Base-by-base conservation (phyloP, 2,888 invertebrate species). In the Orthonychiurus folsomi region DNA sequence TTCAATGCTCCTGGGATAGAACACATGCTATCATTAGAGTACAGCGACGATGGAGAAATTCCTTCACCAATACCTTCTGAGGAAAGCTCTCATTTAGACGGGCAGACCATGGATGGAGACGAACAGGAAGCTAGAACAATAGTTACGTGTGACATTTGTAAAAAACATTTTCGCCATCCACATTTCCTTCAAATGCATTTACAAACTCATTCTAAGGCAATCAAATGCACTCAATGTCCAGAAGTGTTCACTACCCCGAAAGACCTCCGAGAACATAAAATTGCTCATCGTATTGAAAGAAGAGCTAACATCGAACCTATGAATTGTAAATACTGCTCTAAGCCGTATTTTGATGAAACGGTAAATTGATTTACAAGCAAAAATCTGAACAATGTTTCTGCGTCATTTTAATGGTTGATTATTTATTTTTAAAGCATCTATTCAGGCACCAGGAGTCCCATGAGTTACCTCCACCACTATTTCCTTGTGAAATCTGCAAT, bases 321-420 rank as follows among this genome's bases (percentile, higher is more conserved):
- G 37, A 18, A 20, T 9, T 56, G 56, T 27, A 56, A 56, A 56
- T 56, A 56, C 28, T 56, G 56, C 20, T 27, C 28, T n/a, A 56
- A 37, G 28, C 3, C 2, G 3, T 56, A 28, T 27, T 56, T 28
- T 37, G 56, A 56, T 37, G 56, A 56, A 37, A 28, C n/a, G n/a
- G n/a, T n/a, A n/a, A n/a, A n/a, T 55, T 9, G 25, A 24, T 26
- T 55, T 15, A 23, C 12, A 3, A 24, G 55, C 26, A 24, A 55
- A n/a, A 25, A 52, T 52, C 20, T n/a, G 20, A 52, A 5, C 23
- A 20, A 5, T 52, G 5, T 20, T 52, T 15, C 5, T n/a, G 5
- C 20, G 5, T 52, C 20, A n/a, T 15, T 52, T 5, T 3, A 3
- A 20, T 52, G n/a, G 5, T 5, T n/a, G 5, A n/a, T 52, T 52